These are phyloP conservation scores for Tinamus major DNA, from an alignment of 2,797 vertebrate genomes.

Conservation along the genomic window DNA sequence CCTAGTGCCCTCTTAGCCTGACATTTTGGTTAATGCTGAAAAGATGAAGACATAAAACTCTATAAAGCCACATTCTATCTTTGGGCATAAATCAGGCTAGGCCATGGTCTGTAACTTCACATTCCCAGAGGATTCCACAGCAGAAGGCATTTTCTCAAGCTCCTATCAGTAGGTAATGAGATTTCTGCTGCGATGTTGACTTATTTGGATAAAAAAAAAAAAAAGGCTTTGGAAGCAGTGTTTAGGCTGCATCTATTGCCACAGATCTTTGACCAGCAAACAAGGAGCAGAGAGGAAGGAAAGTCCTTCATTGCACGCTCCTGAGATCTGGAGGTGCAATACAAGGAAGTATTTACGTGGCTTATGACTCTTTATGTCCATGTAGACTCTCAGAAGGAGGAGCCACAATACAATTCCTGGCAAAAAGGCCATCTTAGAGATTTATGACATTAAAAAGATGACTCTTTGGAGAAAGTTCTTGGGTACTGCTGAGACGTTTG, in stretches of 20 bases:
- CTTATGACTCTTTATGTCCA: neutral
- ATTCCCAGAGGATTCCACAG: neutral
- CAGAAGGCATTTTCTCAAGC: neutral
- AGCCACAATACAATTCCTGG: neutral
- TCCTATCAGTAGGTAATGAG: fast-evolving
- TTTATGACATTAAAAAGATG: neutral
- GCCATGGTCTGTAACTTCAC: neutral
- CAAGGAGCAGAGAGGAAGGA: neutral
- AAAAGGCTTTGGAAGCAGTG: neutral
- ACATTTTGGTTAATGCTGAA: neutral
- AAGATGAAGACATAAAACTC: neutral
- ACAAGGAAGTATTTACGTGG: neutral
- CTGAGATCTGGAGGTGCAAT: neutral
- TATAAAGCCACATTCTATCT: neutral
- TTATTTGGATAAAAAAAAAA: neutral
- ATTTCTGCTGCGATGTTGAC: neutral
- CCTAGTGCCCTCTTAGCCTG: neutral
- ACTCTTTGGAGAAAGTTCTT: neutral
- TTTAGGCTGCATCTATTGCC: neutral
- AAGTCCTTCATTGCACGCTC: neutral
- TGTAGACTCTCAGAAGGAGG: constrained; percentile 3
- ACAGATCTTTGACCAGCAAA: neutral
- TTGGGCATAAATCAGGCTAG: neutral
- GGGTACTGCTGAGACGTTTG: neutral
- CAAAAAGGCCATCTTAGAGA: neutral